Conservation (phyloP, 2,888 invertebrate genomes). For the Apotomis capreana region DNA sequence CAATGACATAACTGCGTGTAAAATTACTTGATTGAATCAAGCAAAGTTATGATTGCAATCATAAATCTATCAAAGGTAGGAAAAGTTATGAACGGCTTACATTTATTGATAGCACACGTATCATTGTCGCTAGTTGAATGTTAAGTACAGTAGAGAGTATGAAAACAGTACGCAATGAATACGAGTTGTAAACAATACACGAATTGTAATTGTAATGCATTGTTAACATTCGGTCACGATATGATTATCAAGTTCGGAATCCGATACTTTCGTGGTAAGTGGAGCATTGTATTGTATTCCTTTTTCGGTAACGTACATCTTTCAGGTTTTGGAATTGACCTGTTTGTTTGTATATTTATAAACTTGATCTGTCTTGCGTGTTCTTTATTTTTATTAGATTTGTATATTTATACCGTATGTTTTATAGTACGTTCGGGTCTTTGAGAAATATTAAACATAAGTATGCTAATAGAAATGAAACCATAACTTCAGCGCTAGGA, state of each 20-base stretch:
- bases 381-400: too few relatives aligned
- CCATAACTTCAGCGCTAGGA: too few relatives aligned
- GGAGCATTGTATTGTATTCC: slow-evolving; percentile 6
- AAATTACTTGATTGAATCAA: slow-evolving; percentile 24
- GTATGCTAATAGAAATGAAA: too few relatives aligned
- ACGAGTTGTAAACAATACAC: slow-evolving; percentile 8
- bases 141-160: slow-evolving; percentile 19
- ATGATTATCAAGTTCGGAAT: slow-evolving; percentile 16
- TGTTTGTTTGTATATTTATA: too few relatives aligned
- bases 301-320: slow-evolving; percentile 4
- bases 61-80: slow-evolving; percentile 4
- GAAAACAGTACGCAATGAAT: slow-evolving; percentile 26
- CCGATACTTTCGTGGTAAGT: slow-evolving; percentile 15
- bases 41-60: slow-evolving; percentile 27
- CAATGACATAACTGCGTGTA: slow-evolving; percentile 33
- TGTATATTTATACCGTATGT: too few relatives aligned
- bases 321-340: not conserved
- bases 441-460: too few relatives aligned
- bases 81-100: not conserved
- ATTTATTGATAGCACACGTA: slow-evolving; percentile 8
- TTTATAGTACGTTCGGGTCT: too few relatives aligned
- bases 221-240: slow-evolving; percentile 25
- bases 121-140: slow-evolving; percentile 8
- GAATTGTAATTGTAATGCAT: slow-evolving; percentile 20
- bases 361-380: too few relatives aligned